Base-by-base conservation (phyloP, 1,140 invertebrate genomes). In the Solen grandis region DNA sequence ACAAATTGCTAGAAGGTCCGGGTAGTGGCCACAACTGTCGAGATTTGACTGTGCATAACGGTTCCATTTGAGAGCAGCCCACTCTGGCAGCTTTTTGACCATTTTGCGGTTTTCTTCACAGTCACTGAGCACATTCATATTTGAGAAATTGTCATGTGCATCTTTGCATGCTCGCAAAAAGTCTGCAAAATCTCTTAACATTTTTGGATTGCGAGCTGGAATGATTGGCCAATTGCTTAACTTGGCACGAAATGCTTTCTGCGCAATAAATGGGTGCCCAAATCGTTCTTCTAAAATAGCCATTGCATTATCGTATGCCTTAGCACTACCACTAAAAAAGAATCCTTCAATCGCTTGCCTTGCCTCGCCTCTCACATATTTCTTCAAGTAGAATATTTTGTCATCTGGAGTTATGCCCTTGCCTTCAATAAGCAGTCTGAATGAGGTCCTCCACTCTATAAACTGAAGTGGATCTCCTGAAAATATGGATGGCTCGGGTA, bases 11-110 rank as follows among this genome's bases (percentile, higher is more conserved):
- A 27, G 35, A 70, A 70, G 10, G 19, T 1, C n/a, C 35, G 69
- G 69, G 46, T 59, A 73, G 19, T 5, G 29, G 29, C 55, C 55
- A 22, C 31, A 22, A 22, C 2, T 33, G 35, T 73, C 35, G n/a
- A 73, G 10, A 4, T 19, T 59, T 36, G 27, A 19, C 35, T 55
- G 38, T 16, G 60, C 69, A 31, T 57, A 29, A 59, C 69, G 69
- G 50, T 73, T 73, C 69, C 69, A 72, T 41, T 33, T 72, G 50
- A 73, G 16, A 33, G 69, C n/a, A 10, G 50, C 69, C 69, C 52
- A 73, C 35, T 73, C 69, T 59, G 69, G 69, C 8, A 73, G 69
- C 46, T 73, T 73, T 73, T 35, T 55, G 16, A 73, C 50, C 52
- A 73, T 29, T 59, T 73, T 73, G 13, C n/a, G 54, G 35, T 73